Evolutionary conservation across 1,140 invertebrate species (phyloP), one percentile per base, ranked within the genome.

Genomic region (Platyscapa corneri): DNA sequence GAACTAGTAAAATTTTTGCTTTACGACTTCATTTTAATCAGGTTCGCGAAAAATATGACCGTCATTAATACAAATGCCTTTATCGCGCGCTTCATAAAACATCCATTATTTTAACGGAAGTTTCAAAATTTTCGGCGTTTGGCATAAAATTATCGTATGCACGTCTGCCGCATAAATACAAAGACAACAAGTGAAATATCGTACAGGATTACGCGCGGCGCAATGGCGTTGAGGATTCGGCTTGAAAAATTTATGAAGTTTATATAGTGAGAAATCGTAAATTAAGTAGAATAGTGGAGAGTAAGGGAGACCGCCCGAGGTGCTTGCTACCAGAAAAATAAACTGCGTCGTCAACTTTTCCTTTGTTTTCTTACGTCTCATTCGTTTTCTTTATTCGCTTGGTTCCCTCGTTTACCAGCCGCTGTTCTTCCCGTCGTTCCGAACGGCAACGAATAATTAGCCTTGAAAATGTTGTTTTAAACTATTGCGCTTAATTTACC

Each of bases 291-390:
- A 30, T 10, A 56, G 75, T 56, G 32, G 49, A 20, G 14, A 77
- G 18, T 53, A 75, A 75, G 39, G 72, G 20, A 88, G 83, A 86
- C 79, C 65, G 83, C 86, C 79, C 65, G 49, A 7, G 8, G 7
- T 7, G 18, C 8, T 7, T 14, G 18, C 49, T 53, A 18, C 12
- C 81, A 80, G 82, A 83, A 87, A 86, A 86, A 87, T 86, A 87
- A 87, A 87, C 84, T 77, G 46, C 27, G 23, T 77, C 74, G 65
- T 78, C 83, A 74, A 70, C 75, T 20, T 27, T 70, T 42, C 72
- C 74, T 77, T 80, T 79, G 42, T 86, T 65, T 70, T 39, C 76
- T 80, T 82, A 74, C 56, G 39, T 79, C 18, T 79, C 39, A 10
- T 46, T 30, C 64, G 46, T 46, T 67, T 64, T 46, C 49, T 82